phyloP scores from a whole-genome alignment of 2,113 vertebrate species.

The Ibidorhyncha struthersii region DNA sequence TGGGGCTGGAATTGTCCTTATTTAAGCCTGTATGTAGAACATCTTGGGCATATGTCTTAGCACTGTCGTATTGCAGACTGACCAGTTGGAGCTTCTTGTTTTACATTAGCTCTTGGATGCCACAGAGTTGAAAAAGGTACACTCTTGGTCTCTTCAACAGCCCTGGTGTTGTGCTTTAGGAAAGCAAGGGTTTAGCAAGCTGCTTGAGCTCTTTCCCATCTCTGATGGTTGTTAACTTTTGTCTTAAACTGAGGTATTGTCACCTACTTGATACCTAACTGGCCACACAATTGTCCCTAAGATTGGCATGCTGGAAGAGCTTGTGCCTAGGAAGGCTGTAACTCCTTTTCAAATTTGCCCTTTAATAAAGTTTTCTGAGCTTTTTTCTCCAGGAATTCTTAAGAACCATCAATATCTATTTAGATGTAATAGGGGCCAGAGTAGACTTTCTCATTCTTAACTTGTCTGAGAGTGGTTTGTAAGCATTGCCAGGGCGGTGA shows the following conservation, averaged over 20 bases:
- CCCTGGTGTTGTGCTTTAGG: background rate
- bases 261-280: background rate
- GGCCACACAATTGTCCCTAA: background rate
- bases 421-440: background rate
- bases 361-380: background rate
- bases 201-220: background rate
- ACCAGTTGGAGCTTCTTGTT: background rate
- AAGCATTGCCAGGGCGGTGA: background rate
- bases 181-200: background rate
- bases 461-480: background rate
- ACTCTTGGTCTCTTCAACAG: background rate
- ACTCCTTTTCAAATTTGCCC: background rate
- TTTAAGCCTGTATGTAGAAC: background rate
- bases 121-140: background rate
- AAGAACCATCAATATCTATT: background rate
- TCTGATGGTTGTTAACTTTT: background rate
- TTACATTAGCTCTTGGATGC: background rate
- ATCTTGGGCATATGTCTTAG: background rate
- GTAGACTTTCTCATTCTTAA: background rate
- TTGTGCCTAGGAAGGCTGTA: background rate
- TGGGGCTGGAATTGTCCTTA: background rate
- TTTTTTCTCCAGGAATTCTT: background rate
- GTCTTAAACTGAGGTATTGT: background rate
- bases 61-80: background rate
- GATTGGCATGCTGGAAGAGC: background rate